Evolutionary conservation across 1,140 invertebrate species (phyloP).

Genomic region (Bombus vancouverensis): DNA sequence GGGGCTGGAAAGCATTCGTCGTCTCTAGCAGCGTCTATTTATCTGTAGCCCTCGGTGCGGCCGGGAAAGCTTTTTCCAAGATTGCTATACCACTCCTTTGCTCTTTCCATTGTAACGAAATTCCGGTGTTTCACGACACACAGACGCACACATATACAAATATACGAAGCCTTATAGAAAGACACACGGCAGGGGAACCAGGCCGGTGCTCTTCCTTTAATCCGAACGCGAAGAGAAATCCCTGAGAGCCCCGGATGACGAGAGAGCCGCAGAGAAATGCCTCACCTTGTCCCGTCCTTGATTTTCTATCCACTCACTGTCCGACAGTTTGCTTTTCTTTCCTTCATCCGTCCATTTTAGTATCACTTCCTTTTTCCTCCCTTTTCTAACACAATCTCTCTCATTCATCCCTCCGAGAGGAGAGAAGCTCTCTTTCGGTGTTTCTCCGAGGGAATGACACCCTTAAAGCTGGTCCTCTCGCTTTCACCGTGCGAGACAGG

Average conservation of each 20-base stretch:
- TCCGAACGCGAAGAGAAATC: constrained; percentile 57
- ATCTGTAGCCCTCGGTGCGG: background rate
- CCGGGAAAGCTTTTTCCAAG: constrained; percentile 49
- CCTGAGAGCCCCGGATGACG: constrained; percentile 50
- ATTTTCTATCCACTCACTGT: constrained; percentile 34
- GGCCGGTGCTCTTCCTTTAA: constrained; percentile 53
- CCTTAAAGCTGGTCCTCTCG: constrained; percentile 56
- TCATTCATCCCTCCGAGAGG: background rate
- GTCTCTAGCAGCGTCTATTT: constrained; percentile 22
- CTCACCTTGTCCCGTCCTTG: constrained; percentile 40
- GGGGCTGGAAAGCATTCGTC: background rate
- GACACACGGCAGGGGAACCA: background rate
- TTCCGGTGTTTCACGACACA: constrained; percentile 49
- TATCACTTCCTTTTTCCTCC: background rate
- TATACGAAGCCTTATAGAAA: background rate
- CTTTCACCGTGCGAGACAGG: constrained; percentile 48
- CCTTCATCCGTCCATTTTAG: background rate
- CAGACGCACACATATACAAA: background rate
- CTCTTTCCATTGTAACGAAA: constrained; percentile 53
- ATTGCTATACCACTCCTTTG: constrained; percentile 53
- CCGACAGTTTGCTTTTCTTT: constrained; percentile 34
- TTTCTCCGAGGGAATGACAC: constrained; percentile 7
- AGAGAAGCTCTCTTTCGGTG: background rate
- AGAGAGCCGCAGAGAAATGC: constrained; percentile 48
- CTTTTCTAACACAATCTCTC: background rate